Evolutionary conservation across 2,113 vertebrate species (phyloP), one percentile per base, ranked within the genome.

Genomic region (Leiothrix lutea): DNA sequence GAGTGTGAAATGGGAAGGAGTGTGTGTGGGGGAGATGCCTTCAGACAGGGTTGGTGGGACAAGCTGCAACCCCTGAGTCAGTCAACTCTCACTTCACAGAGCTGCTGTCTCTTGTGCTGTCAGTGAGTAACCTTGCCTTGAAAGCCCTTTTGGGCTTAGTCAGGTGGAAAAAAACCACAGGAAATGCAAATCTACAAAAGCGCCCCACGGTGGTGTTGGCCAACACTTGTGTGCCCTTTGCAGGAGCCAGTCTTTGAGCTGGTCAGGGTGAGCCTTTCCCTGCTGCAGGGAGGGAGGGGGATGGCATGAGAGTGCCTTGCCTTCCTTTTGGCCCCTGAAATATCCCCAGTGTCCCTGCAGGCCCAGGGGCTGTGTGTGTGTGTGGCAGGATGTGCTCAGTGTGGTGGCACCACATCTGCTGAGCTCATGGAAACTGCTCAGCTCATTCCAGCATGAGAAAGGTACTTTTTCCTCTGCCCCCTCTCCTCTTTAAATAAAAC

Each of bases 341-440:
- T 5, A 8, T 10, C 3, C 21, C 57, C 0, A 0, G 14, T 60
- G 80, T 91, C 72, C 56, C 75, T 5, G 5, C 2, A 6, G 61
- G 57, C 54, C 57, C 3, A 8, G 56, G 78, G 65, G 38, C 90
- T 1, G 1, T 6, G 14, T 77, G 48, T 77, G 48, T 7, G 23
- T 69, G n/a, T 86, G 74, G 51, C 86, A 95, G 95, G 95, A 95
- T 93, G 92, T 75, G 65, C 93, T 95, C 7, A 1, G 50, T 22
- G 20, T 13, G 24, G 74, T 14, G 20, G 36, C 79, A 35, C 42
- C 65, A 36, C 62, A 82, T 80, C 53, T 90, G 93, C 96, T 96
- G 94, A 95, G 92, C 79, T 97, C 86, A 91, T 38, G 95, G 96
- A 96, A 96, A 96, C 47, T 65, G 70, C 70, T n/a, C 56, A 50